A percentile compares a stretch with the other conserved stretches of the same genome.
Conservation (phyloP, 2,113 vertebrate genomes). For the Mellivora capensis region DNA sequence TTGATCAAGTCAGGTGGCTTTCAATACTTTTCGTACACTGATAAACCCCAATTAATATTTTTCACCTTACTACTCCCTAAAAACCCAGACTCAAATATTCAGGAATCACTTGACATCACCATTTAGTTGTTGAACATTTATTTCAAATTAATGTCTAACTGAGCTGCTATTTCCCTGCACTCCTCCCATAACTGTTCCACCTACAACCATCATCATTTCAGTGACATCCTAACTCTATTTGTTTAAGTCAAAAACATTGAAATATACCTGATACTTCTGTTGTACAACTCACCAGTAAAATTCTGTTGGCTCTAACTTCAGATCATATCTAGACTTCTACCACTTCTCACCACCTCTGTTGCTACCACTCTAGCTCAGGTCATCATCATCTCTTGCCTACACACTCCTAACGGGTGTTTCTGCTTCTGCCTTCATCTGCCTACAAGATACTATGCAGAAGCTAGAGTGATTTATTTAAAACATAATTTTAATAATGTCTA, state of each 20-base stretch:
- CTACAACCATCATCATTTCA: not conserved
- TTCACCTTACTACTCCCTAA: not conserved
- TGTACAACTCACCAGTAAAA: not conserved
- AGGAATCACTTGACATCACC: not conserved
- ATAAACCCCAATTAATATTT: not conserved
- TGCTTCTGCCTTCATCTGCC: not conserved
- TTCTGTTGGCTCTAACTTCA: not conserved
- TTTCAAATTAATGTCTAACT: not conserved
- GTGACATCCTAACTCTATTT: not conserved
- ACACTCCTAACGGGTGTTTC: not conserved
- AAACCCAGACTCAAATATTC: not conserved
- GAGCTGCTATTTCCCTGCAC: not conserved
- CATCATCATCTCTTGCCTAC: not conserved
- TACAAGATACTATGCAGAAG: not conserved
- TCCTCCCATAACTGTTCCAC: not conserved
- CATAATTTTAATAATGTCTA: not conserved
- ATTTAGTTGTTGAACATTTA: not conserved
- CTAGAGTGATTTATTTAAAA: conserved; percentile 22
- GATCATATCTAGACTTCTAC: not conserved
- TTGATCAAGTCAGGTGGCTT: not conserved
- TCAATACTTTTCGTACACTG: not conserved
- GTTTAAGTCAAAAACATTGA: not conserved
- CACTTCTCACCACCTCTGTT: not conserved
- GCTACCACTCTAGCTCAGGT: not conserved
- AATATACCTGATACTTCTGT: not conserved